Conservation (phyloP, 2,888 invertebrate genomes). For the Elgonia sp. region DNA sequence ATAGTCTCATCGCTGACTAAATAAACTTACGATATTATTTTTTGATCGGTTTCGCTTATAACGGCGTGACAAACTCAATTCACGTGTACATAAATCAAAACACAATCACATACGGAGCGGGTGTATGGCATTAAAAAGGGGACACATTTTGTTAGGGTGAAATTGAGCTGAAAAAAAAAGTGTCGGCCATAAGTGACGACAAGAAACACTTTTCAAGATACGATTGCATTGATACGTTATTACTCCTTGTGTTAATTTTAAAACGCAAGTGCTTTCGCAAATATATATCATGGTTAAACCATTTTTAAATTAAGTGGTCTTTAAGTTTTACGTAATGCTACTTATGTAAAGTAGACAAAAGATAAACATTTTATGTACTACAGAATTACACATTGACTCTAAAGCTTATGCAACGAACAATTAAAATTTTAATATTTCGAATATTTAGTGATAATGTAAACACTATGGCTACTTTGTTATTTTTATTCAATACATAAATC, state of each 20-base stretch:
- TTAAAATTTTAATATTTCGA: constrained; percentile 61
- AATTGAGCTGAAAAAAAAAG: constrained; percentile 81
- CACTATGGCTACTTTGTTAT: constrained; percentile 22
- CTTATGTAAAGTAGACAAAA: constrained; percentile 58
- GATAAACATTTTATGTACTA: constrained; percentile 62
- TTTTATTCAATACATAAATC: constrained; percentile 51
- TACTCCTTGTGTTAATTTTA: constrained; percentile 15
- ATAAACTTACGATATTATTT: constrained; percentile 86
- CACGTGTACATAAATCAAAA: constrained; percentile 72
- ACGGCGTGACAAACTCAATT: constrained; percentile 74
- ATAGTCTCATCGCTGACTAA: constrained; percentile 81
- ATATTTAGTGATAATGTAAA: constrained; percentile 43
- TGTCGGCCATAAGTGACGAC: constrained; percentile 46
- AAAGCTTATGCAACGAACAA: constrained; percentile 44
- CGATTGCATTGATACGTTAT: constrained; percentile 17
- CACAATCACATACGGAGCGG: constrained; percentile 59
- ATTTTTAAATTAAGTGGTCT: constrained; percentile 54
- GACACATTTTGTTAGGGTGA: constrained; percentile 82
- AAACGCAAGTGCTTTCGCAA: constrained; percentile 29
- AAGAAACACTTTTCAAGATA: constrained; percentile 44
- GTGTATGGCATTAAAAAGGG: constrained; percentile 63
- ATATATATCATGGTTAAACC: constrained; percentile 44
- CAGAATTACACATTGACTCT: constrained; percentile 45
- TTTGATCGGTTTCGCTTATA: constrained; percentile 83
- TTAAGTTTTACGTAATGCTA: constrained; percentile 59